A percentile compares a stretch with the other conserved stretches of the same genome.
Conservation (phyloP, 1,140 invertebrate species). For the Calliopsis andreniformis region DNA sequence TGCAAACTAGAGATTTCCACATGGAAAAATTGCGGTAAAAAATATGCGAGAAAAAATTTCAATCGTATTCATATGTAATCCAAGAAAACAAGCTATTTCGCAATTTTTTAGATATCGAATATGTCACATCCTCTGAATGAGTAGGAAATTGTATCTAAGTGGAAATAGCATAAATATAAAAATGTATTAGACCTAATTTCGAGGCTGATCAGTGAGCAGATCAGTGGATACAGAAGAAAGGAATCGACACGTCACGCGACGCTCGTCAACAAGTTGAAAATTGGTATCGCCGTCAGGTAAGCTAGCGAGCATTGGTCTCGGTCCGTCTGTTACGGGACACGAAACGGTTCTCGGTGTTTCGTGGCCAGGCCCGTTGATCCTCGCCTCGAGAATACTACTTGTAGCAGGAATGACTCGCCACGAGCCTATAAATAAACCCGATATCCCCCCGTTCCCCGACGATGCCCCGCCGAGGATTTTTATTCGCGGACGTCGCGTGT, state of each 20-base stretch:
- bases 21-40: too few relatives aligned
- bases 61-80: too few relatives aligned
- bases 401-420: background rate
- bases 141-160: too few relatives aligned
- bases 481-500: background rate
- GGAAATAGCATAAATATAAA: too few relatives aligned
- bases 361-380: conserved; percentile 28
- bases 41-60: too few relatives aligned
- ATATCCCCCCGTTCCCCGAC: conserved; percentile 12
- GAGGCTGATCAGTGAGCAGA: too few relatives aligned
- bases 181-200: too few relatives aligned
- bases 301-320: background rate
- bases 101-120: too few relatives aligned
- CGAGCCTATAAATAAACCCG: conserved; percentile 20
- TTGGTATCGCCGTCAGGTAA: conserved; percentile 49
- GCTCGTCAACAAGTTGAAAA: conserved; percentile 71
- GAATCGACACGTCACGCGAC: conserved; percentile 62
- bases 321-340: conserved; percentile 45
- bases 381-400: conserved; percentile 1
- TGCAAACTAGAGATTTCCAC: too few relatives aligned
- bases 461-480: conserved; percentile 18
- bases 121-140: too few relatives aligned
- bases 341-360: conserved; percentile 50
- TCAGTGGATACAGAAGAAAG: too few relatives aligned
- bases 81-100: too few relatives aligned